phyloP scores from a whole-genome alignment of 1,140 invertebrate species.

The Drosophila mojavensis region DNA sequence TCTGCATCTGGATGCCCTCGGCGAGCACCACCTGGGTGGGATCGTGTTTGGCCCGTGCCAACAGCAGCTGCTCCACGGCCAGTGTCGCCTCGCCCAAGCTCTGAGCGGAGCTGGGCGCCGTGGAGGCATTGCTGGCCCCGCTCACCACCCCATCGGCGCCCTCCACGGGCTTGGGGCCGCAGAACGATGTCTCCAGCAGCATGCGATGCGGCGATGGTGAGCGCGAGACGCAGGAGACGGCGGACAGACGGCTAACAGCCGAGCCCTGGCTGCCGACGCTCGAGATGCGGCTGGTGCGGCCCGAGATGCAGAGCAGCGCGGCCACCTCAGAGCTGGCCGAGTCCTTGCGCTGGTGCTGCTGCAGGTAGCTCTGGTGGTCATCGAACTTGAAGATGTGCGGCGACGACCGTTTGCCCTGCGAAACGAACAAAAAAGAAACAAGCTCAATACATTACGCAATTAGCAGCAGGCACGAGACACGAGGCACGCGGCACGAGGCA shows the following conservation, averaged over 20 bases:
- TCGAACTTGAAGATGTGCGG: constrained; percentile 85
- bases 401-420: constrained; percentile 81
- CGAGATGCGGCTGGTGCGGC: constrained; percentile 91
- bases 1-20: constrained; percentile 84
- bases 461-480: no score
- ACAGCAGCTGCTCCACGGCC: constrained; percentile 87
- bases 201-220: constrained; percentile 95
- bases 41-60: constrained; percentile 85
- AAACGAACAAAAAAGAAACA: background rate
- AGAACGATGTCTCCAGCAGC: constrained; percentile 94
- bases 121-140: constrained; percentile 55
- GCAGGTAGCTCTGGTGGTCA: constrained; percentile 85
- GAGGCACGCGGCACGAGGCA: background rate
- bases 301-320: constrained; percentile 91
- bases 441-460: background rate
- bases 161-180: constrained; percentile 90
- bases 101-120: constrained; percentile 57
- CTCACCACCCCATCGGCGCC: constrained; percentile 65
- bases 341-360: constrained; percentile 90
- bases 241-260: constrained; percentile 88
- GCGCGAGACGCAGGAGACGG: constrained; percentile 88
- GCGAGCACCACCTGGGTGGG: constrained; percentile 86
- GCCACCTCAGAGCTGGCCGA: constrained; percentile 87
- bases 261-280: constrained; percentile 89
- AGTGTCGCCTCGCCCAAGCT: constrained; percentile 86